Conservation (phyloP, 1,140 invertebrate species). For the Bombus terrestris region DNA sequence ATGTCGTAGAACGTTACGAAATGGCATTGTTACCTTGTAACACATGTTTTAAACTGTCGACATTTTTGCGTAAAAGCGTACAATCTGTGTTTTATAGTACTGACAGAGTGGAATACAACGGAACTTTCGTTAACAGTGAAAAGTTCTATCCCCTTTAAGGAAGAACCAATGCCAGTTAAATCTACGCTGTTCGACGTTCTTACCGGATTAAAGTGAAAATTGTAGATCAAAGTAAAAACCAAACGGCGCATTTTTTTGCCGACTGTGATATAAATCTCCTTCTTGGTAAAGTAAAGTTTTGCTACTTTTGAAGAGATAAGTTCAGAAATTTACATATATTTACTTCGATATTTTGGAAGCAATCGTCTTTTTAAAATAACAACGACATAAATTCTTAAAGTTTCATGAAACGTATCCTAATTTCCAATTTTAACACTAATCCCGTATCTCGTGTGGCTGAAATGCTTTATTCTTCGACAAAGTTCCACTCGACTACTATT, state of each 20-base stretch:
- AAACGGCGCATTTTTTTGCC: neutral
- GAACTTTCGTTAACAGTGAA: neutral
- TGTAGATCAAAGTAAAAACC: too few species aligned
- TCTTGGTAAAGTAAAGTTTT: too few species aligned
- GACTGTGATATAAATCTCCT: neutral
- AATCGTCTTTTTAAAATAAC: neutral
- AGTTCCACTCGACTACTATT: neutral
- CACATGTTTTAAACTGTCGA: neutral
- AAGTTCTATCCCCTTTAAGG: neutral
- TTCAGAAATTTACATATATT: too few species aligned
- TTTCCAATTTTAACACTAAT: neutral
- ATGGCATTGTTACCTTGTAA: neutral
- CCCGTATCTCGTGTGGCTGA: neutral
- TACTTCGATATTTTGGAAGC: too few species aligned
- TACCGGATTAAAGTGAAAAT: neutral
- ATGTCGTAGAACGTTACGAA: neutral
- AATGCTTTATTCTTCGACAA: neutral
- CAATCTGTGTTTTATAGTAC: neutral
- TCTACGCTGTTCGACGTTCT: neutral
- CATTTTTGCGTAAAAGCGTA: slow-evolving; percentile 1
- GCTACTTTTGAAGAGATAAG: too few species aligned
- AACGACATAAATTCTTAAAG: neutral
- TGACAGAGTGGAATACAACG: neutral
- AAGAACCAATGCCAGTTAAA: neutral
- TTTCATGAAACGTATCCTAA: neutral